A percentile compares a stretch with the other conserved stretches of the same genome.
phyloP scores from a whole-genome alignment of 2,113 vertebrate species.

The Taurulus bubalis region DNA sequence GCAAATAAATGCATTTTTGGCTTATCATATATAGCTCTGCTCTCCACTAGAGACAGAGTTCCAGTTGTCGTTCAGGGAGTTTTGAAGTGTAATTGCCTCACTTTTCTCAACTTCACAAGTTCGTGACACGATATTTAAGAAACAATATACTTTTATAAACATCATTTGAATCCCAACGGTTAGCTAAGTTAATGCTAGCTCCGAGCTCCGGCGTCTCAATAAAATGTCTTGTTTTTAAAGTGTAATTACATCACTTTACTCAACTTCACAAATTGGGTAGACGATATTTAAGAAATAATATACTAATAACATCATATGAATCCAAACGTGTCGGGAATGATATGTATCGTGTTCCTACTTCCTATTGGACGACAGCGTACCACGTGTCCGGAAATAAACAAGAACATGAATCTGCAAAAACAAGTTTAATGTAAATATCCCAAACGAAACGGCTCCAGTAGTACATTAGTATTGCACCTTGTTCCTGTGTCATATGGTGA shows the following conservation, averaged over 20 bases:
- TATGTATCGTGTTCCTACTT: neutral
- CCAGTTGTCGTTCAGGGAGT: neutral
- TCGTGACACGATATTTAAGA: neutral
- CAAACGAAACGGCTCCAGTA: neutral
- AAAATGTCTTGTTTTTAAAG: too few relatives aligned
- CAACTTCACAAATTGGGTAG: fast-evolving
- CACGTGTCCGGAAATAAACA: neutral
- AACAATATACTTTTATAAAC: too few relatives aligned
- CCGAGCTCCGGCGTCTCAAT: too few relatives aligned
- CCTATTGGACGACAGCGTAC: neutral
- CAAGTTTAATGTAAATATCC: neutral
- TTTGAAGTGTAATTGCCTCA: neutral
- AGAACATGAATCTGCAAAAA: neutral
- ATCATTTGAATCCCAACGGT: too few relatives aligned
- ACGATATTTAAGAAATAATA: too few relatives aligned
- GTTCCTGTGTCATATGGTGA: neutral
- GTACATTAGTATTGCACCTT: neutral
- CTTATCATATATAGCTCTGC: too few relatives aligned
- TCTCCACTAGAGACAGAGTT: neutral
- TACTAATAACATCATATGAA: too few relatives aligned
- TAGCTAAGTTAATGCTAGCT: too few relatives aligned
- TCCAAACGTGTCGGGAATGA: too few relatives aligned
- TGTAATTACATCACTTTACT: neutral
- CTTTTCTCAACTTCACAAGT: too few relatives aligned
- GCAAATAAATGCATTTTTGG: too few relatives aligned